Evolutionary conservation across 2,888 invertebrate species (phyloP), one percentile per base, ranked within the genome.

Genomic region (Bhutanitis thaidina): DNA sequence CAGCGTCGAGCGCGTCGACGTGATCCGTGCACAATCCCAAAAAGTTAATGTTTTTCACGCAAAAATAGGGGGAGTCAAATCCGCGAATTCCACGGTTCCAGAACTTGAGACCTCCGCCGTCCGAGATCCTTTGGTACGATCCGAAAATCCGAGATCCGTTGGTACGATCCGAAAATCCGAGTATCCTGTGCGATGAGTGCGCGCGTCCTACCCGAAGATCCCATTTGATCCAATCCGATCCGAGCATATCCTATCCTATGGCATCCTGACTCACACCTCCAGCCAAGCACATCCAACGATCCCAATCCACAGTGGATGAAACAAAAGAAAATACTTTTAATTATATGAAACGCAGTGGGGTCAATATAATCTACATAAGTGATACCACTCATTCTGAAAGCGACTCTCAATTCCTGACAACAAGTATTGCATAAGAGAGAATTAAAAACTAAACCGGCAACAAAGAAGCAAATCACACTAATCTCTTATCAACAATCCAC

Each of bases 271-370:
- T 72, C 78, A 76, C 82, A 77, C 77, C 74, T 76, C 80, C 77
- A 71, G 74, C 76, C 85, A 74, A 79, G 79, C 78, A 78, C 71
- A 80, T 81, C 83, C 80, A 76, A 72, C 69, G 80, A 85, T 68
- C 73, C 81, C 80, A 82, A 86, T 86, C 88, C 88, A 88, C 82
- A 89, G 88, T 72, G 87, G 88, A 88, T 89, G 89, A 87, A 89
- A 89, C 88, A 89, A 89, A 89, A 89, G 85, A 88, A 83, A 86
- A 81, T 76, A 67, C 69, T 72, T 84, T 88, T 87, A 80, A 79
- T 83, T 74, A 80, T 74, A 69, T 65, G 52, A 45, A 47, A 44
- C 45, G 41, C 25, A 27, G 36, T 35, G 58, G 20, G n/a, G 60
- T 66, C 60, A 63, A 57, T 48, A 53, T 13, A 52, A 12, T 30